A percentile compares a stretch with the other conserved stretches of the same genome.
Conservation (phyloP, 2,113 vertebrate genomes). For the Psephotus haematonotus region DNA sequence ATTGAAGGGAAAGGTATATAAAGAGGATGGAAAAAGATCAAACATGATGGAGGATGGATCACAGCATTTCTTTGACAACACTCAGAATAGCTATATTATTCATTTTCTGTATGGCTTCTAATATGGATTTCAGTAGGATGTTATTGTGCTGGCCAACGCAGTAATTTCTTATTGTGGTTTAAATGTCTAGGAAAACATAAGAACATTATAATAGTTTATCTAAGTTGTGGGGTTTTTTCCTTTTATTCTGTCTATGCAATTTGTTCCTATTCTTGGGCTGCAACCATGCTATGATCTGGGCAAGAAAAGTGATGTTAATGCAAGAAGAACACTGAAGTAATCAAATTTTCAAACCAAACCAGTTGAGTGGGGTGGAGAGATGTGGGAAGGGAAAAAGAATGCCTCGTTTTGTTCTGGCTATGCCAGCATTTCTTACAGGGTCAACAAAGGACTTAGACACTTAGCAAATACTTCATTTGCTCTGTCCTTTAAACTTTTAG, state of each 20-base stretch:
- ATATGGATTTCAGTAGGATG: background rate
- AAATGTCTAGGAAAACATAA: background rate
- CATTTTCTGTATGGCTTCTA: background rate
- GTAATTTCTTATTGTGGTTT: background rate
- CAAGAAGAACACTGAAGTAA: background rate
- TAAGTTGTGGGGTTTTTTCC: accelerated
- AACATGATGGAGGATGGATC: background rate
- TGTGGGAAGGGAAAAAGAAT: background rate
- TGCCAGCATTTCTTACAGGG: background rate
- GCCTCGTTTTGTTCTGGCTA: background rate
- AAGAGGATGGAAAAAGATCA: background rate
- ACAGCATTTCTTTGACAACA: background rate
- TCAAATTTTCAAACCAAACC: slow-evolving; percentile 22
- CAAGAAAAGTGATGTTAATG: background rate
- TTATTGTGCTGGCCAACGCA: background rate
- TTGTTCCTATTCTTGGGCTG: slow-evolving; percentile 2
- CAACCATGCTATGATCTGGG: background rate
- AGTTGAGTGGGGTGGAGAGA: background rate
- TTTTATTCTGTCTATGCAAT: background rate
- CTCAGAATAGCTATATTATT: background rate
- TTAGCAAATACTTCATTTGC: slow-evolving; percentile 23
- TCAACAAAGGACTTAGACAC: background rate
- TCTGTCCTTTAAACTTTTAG: background rate
- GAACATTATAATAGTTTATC: background rate
- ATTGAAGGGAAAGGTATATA: background rate